Base-by-base conservation (phyloP, 2,797 vertebrate species). In the Melanogrammus aeglefinus region DNA sequence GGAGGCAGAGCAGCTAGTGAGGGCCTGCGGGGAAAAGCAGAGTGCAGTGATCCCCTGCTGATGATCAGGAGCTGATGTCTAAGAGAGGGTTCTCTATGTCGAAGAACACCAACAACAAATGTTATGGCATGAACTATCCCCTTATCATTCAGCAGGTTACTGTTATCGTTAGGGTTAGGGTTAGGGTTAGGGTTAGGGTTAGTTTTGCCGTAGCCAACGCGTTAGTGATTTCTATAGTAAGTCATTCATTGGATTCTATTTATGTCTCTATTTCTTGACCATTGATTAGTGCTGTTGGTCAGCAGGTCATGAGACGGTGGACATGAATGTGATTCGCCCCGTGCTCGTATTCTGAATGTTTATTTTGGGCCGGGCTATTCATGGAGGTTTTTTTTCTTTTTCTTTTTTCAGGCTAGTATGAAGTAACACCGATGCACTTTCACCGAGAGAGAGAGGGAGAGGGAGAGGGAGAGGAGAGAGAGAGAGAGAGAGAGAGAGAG, bases 301-400 rank as follows among this genome's bases (percentile, higher is more conserved):
- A 72, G 27, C 27, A 72, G 8, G 31, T 51, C 47, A 39, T 51
- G 41, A 47, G 7, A 38, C 24, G 57, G 57, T 27, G 57, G 57
- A 10, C 51, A 80, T 75, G 57, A 83, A 44, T 76, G 24, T 76
- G 24, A 82, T 76, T 39, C 16, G 81, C n/a, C 27, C 73, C 41
- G 66, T 73, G 79, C 29, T 39, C 36, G n/a, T 69, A 79, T 74
- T 77, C 72, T 77, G 76, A 81, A 51, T 81, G 88, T 90, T 85
- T 92, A 93, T 93, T 93, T 92, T 89, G 73, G 85, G 86, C 74
- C 1, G 1, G 27, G 90, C 91, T 93, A 92, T 93, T 92, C 76
- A 80, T 87, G 85, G 91, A 86, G 1, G 1, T 31, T 31, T 31
- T 31, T 31, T 31, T 31, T 31, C 3, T 31, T 31, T 78, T 73